Evolutionary conservation across 2,113 vertebrate genomes (phyloP).

Genomic region (Tetraodon nigroviridis): DNA sequence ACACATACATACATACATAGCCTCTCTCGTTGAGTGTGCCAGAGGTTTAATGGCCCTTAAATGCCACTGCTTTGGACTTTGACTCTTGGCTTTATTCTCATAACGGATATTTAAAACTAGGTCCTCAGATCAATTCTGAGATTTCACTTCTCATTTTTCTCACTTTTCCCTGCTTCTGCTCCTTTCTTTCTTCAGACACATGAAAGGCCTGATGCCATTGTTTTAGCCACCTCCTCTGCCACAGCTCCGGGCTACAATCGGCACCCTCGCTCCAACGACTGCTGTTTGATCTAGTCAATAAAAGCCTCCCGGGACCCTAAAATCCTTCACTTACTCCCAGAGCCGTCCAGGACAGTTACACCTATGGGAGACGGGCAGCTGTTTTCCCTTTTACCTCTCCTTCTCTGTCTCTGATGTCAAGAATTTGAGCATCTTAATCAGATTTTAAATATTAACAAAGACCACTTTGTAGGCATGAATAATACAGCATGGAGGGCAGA

Average conservation of each 20-base stretch:
- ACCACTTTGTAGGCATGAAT: conserved; percentile 82
- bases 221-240: conserved; percentile 24
- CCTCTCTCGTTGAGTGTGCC: conserved; percentile 60
- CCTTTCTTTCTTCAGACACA: conserved; percentile 19
- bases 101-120: conserved; percentile 73
- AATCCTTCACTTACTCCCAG: conserved; percentile 40
- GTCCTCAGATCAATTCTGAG: conserved; percentile 52
- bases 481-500: conserved; percentile 75
- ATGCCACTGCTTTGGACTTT: conserved; percentile 73
- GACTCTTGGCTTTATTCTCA: conserved; percentile 55
- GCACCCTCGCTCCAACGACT: conserved; percentile 39
- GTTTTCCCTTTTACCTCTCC: conserved; percentile 46
- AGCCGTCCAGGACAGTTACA: conserved; percentile 35
- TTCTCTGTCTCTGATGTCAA: conserved; percentile 58
- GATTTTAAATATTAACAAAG: conserved; percentile 83
- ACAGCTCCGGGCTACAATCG: conserved; percentile 37
- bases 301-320: conserved; percentile 51
- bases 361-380: conserved; percentile 38
- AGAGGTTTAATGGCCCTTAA: conserved; percentile 79
- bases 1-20: conserved; percentile 28
- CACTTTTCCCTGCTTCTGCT: conserved; percentile 13
- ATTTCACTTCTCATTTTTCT: conserved; percentile 41
- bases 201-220: conserved; percentile 31
- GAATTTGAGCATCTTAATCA: conserved; percentile 76
- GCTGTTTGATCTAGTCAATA: conserved; percentile 45